Evolutionary conservation across 2,113 vertebrate genomes (phyloP).

Genomic region (Rhinolophus ferrumequinum): DNA sequence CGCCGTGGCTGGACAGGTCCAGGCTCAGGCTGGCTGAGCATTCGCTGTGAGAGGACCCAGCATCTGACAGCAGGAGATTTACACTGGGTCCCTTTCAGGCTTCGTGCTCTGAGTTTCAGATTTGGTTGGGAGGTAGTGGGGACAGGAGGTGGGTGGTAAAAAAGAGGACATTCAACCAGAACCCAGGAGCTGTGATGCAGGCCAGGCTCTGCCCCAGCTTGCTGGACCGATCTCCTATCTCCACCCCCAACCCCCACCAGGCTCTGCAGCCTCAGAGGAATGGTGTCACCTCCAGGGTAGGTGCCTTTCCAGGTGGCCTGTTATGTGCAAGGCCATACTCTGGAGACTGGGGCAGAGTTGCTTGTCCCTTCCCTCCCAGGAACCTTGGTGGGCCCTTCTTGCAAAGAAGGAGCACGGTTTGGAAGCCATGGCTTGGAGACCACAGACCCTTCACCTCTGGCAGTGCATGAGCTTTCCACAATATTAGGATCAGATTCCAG

Average conservation of each 20-base stretch:
- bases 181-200: background rate
- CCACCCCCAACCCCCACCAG: fast-evolving
- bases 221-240: background rate
- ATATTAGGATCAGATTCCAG: background rate
- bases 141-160: background rate
- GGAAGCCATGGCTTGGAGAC: background rate
- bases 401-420: background rate
- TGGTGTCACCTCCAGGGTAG: background rate
- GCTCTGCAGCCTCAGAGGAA: background rate
- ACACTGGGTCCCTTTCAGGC: background rate
- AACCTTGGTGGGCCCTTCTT: background rate
- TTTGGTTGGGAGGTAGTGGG: background rate
- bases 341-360: background rate
- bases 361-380: background rate
- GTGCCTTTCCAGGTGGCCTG: background rate
- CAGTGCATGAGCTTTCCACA: background rate
- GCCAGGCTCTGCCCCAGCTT: background rate
- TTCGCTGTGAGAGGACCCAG: background rate
- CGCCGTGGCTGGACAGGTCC: background rate
- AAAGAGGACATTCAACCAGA: background rate
- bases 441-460: background rate
- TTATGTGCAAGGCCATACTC: background rate
- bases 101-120: background rate
- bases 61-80: background rate
- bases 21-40: background rate